Evolutionary conservation across 2,113 vertebrate genomes (phyloP).

Genomic region (Mustelus asterias): DNA sequence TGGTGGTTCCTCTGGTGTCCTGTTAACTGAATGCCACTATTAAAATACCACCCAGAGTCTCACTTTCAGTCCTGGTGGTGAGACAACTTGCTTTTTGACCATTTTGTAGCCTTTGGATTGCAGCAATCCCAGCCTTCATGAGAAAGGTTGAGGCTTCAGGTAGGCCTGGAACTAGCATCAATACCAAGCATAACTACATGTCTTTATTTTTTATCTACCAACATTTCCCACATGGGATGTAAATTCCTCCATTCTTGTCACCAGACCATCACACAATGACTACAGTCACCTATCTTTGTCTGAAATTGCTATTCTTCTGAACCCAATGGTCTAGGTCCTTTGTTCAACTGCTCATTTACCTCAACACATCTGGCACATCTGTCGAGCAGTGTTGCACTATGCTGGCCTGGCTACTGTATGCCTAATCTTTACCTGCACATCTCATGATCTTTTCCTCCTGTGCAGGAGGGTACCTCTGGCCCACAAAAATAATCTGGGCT

Average conservation of each 20-base stretch:
- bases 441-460: no score
- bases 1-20: no score
- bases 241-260: background rate
- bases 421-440: no score
- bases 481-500: no score
- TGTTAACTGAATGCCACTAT: no score
- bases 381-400: background rate
- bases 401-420: no score
- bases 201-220: background rate
- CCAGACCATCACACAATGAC: background rate
- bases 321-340: background rate
- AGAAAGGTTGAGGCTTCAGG: background rate
- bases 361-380: no score
- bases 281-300: background rate
- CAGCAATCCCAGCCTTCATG: background rate
- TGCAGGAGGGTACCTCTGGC: no score
- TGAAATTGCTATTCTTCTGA: background rate
- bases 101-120: background rate
- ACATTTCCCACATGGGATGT: background rate
- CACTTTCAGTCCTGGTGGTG: no score
- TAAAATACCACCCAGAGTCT: no score
- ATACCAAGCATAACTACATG: background rate
- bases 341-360: background rate
- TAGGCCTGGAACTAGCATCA: background rate
- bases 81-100: no score